Evolutionary conservation across 2,888 invertebrate genomes (phyloP).

Genomic region (Oscheius sp.): DNA sequence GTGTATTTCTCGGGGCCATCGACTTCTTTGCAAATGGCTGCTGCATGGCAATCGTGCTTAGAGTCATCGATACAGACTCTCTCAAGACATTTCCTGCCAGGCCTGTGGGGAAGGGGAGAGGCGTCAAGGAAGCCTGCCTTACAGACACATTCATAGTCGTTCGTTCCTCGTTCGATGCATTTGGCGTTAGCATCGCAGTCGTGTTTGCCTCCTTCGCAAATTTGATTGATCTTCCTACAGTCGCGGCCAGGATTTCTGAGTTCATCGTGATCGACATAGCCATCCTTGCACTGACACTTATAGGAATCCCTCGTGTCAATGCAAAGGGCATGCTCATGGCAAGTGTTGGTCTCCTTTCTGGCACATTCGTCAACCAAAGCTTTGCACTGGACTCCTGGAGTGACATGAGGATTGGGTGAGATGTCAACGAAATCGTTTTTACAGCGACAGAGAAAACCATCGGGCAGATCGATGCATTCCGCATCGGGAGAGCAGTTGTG

Average conservation of each 20-base stretch:
- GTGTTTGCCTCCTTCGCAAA: constrained; percentile 59
- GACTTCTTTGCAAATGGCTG: constrained; percentile 63
- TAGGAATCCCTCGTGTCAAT: constrained; percentile 64
- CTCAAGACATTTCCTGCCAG: constrained; percentile 50
- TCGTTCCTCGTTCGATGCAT: constrained; percentile 61
- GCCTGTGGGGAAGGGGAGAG: constrained; percentile 41
- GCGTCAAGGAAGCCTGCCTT: constrained; percentile 62
- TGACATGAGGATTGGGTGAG: constrained; percentile 68
- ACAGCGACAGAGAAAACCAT: constrained; percentile 82
- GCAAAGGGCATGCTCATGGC: constrained; percentile 67
- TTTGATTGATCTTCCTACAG: constrained; percentile 59
- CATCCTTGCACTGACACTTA: constrained; percentile 67
- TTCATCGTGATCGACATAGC: constrained; percentile 64
- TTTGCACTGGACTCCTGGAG: constrained; percentile 63
- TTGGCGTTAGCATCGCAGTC: constrained; percentile 62
- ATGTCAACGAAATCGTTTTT: constrained; percentile 64
- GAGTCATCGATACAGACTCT: constrained; percentile 57
- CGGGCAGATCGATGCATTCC: constrained; percentile 85
- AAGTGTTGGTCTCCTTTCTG: constrained; percentile 59
- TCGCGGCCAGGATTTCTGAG: constrained; percentile 62
- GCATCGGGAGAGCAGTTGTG: constrained; percentile 88
- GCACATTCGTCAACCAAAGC: constrained; percentile 67
- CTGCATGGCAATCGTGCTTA: constrained; percentile 63
- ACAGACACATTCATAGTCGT: constrained; percentile 63
- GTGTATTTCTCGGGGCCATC: constrained; percentile 55